Conservation (phyloP, 2,797 vertebrate species). For the Pipistrellus kuhlii region DNA sequence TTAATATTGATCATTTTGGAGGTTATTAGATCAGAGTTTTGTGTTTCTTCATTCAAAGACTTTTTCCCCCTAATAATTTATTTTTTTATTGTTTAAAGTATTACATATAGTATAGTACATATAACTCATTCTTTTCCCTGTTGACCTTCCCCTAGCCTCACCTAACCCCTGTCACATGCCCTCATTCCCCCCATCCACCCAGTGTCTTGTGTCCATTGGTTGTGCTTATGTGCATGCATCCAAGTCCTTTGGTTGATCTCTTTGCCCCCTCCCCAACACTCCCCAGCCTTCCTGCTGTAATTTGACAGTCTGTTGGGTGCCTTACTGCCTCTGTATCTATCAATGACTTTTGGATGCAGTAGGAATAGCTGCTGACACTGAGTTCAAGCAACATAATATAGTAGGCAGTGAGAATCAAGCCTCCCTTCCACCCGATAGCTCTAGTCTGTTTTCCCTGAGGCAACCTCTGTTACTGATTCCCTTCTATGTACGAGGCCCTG, state of each 20-base stretch:
- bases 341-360: background rate
- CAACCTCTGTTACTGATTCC: background rate
- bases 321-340: background rate
- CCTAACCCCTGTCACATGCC: too few species aligned
- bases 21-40: background rate
- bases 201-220: too few species aligned
- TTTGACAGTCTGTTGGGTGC: too few species aligned
- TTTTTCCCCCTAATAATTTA: background rate
- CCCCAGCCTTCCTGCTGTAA: too few species aligned
- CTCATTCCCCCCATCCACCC: too few species aligned
- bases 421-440: background rate
- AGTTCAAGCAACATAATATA: background rate
- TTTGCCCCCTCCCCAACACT: too few species aligned
- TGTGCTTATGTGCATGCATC: too few species aligned
- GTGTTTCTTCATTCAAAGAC: background rate
- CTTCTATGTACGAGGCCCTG: background rate
- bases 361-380: background rate
- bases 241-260: too few species aligned
- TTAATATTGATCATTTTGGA: background rate
- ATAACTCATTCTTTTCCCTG: too few species aligned
- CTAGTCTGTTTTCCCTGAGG: background rate
- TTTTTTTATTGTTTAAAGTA: too few species aligned
- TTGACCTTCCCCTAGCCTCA: too few species aligned
- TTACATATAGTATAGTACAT: too few species aligned
- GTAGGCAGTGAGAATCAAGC: background rate